These are phyloP conservation scores for Tenodera sinensis DNA, from an alignment of 2,888 invertebrate species.

Conservation along the genomic window DNA sequence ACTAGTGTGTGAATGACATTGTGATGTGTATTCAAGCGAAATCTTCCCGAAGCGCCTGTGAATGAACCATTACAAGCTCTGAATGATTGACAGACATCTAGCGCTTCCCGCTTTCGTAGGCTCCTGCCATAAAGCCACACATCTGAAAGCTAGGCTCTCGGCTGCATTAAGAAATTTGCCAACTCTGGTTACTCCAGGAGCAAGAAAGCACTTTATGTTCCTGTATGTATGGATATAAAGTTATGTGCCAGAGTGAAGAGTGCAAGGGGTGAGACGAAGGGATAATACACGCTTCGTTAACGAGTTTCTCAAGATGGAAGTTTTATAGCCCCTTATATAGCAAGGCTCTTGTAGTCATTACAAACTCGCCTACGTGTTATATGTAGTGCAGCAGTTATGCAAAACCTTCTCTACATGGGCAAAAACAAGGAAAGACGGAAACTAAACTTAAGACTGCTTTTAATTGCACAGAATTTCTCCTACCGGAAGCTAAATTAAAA, in stretches of 20 bases:
- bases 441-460: too few species aligned
- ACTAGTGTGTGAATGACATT: too few species aligned
- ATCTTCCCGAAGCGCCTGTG: too few species aligned
- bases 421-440: neutral
- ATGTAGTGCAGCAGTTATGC: neutral
- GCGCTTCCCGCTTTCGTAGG: neutral
- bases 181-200: neutral
- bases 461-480: too few species aligned
- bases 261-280: neutral
- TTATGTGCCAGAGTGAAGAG: neutral
- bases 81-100: too few species aligned
- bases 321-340: neutral
- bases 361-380: neutral
- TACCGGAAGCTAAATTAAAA: too few species aligned
- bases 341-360: neutral
- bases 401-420: neutral
- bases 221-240: neutral
- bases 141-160: neutral
- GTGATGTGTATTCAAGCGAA: too few species aligned
- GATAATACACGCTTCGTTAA: neutral
- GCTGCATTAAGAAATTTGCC: neutral
- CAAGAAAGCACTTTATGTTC: neutral
- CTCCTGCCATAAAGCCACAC: neutral
- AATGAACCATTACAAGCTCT: too few species aligned
- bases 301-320: neutral